Evolutionary conservation across 2,888 invertebrate species (phyloP).

Genomic region (Harmothoe impar): DNA sequence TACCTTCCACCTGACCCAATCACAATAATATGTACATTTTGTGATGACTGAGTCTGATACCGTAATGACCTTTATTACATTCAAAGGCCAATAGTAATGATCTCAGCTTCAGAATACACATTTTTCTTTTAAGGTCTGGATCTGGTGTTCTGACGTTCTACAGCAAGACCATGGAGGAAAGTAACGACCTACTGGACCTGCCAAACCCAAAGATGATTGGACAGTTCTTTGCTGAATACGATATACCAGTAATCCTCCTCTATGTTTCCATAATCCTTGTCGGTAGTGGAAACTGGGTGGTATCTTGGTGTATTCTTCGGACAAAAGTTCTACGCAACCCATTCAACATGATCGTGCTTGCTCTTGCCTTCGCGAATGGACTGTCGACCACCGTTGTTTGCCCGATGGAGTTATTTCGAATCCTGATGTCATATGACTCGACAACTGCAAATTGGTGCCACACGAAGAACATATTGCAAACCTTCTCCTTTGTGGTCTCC

Average conservation of each 20-base stretch:
- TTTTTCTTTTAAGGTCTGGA: too few species aligned
- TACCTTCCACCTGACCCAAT: too few species aligned
- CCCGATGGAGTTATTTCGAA: background rate
- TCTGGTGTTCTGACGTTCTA: too few species aligned
- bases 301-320: background rate
- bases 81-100: too few species aligned
- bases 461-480: background rate
- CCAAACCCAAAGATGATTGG: background rate
- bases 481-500: background rate
- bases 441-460: background rate
- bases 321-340: background rate
- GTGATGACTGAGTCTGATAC: too few species aligned
- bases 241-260: background rate
- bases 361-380: background rate
- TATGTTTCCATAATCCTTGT: background rate
- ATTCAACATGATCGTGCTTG: background rate
- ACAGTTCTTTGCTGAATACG: background rate
- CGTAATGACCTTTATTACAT: too few species aligned
- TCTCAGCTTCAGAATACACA: too few species aligned
- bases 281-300: background rate
- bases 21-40: too few species aligned
- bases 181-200: background rate
- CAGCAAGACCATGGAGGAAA: too few species aligned
- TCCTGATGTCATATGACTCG: background rate
- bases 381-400: background rate